phyloP scores from a whole-genome alignment of 2,888 invertebrate genomes.

The Cheilosia vulpina region DNA sequence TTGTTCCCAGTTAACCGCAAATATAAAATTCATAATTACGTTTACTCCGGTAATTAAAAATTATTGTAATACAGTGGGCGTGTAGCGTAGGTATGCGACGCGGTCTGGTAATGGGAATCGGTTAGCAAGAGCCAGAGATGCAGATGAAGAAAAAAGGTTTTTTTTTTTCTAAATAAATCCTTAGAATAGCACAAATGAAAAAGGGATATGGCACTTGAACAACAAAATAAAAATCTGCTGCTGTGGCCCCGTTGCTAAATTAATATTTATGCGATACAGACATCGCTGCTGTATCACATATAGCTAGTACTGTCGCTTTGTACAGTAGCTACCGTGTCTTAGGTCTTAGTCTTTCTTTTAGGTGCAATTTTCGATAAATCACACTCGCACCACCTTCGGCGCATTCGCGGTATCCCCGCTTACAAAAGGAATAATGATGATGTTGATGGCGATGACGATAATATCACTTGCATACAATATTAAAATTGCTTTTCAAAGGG shows the following conservation, averaged over 20 bases:
- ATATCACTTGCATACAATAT: constrained; percentile 74
- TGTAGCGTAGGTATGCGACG: constrained; percentile 21
- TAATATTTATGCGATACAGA: constrained; percentile 70
- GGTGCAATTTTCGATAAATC: constrained; percentile 71
- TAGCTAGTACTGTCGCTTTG: constrained; percentile 13
- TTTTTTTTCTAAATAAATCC: constrained; percentile 71
- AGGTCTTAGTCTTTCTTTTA: constrained; percentile 36
- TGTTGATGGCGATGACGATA: constrained; percentile 72
- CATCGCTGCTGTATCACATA: constrained; percentile 8
- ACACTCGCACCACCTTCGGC: constrained; percentile 54
- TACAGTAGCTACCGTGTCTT: neutral
- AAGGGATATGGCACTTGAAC: constrained; percentile 74
- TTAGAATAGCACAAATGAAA: constrained; percentile 74
- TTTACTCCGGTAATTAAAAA: constrained; percentile 84
- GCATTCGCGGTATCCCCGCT: constrained; percentile 11
- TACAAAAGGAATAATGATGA: constrained; percentile 67
- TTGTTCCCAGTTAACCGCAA: constrained; percentile 76
- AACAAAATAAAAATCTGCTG: constrained; percentile 71
- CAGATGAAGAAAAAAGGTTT: constrained; percentile 71
- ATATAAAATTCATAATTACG: constrained; percentile 84
- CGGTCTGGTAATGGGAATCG: constrained; percentile 51
- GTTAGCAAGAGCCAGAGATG: constrained; percentile 61
- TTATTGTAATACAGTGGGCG: constrained; percentile 82
- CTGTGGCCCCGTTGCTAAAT: constrained; percentile 63
- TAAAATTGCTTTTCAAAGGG: constrained; percentile 74